Conservation (phyloP, 2,113 vertebrate genomes). For the Redunca redunca region DNA sequence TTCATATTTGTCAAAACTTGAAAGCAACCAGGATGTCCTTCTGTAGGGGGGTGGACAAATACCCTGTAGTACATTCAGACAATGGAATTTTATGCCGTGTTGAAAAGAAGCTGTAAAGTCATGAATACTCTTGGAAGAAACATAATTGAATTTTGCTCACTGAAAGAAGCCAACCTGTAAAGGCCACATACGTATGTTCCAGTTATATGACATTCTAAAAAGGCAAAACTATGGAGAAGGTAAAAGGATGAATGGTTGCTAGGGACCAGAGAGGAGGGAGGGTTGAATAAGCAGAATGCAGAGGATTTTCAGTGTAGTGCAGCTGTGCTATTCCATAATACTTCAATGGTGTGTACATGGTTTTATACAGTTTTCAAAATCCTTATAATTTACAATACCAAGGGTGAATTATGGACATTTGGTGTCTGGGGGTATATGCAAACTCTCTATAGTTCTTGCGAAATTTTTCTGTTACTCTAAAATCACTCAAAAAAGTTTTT, state of each 20-base stretch:
- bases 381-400: not conserved
- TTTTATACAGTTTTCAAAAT: not conserved
- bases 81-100: not conserved
- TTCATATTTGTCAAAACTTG: not conserved
- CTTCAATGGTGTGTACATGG: not conserved
- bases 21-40: not conserved
- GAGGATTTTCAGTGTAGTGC: not conserved
- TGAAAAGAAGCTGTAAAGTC: not conserved
- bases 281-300: not conserved
- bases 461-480: not conserved
- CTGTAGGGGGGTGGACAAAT: not conserved
- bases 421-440: accelerated
- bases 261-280: no score
- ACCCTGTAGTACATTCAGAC: not conserved
- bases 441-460: not conserved
- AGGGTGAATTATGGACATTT: not conserved
- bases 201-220: not conserved
- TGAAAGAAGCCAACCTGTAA: not conserved
- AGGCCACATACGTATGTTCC: not conserved
- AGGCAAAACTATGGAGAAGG: not conserved
- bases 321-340: not conserved
- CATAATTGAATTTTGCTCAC: not conserved
- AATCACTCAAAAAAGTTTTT: not conserved
- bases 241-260: not conserved
- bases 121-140: not conserved